phyloP scores from a whole-genome alignment of 2,113 vertebrate species.

The Callionymus lyra region DNA sequence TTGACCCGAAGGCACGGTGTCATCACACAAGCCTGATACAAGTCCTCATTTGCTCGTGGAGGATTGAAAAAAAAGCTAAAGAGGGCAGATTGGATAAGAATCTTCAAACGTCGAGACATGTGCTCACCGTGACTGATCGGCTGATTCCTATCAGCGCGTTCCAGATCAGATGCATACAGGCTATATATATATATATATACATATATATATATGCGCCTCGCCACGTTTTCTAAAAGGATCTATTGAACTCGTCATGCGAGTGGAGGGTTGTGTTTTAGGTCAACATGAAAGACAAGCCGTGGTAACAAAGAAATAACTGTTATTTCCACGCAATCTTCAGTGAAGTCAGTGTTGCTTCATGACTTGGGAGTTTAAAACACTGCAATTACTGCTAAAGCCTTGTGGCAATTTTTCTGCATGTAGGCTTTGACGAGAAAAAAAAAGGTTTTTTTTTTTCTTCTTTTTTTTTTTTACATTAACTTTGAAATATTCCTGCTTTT shows the following conservation, averaged over 20 bases:
- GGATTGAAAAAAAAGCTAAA: conserved; percentile 1
- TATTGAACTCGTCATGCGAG: too few relatives aligned
- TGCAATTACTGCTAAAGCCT: background rate
- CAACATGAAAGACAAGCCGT: too few relatives aligned
- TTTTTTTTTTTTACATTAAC: too few relatives aligned
- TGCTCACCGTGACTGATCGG: conserved; percentile 16
- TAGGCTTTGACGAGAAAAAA: background rate
- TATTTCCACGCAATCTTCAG: too few relatives aligned
- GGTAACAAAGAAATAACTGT: too few relatives aligned
- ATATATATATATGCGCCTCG: too few relatives aligned
- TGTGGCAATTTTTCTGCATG: background rate
- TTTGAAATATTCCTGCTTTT: background rate
- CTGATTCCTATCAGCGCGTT: conserved; percentile 11
- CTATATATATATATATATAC: too few relatives aligned
- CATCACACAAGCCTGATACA: background rate
- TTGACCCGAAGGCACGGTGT: background rate
- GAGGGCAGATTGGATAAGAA: conserved; percentile 11
- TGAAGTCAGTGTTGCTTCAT: background rate
- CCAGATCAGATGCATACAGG: too few relatives aligned
- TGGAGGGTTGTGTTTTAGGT: too few relatives aligned
- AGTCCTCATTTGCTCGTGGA: conserved; percentile 5
- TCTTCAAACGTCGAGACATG: conserved; percentile 2
- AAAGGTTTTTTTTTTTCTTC: too few relatives aligned
- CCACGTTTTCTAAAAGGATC: too few relatives aligned
- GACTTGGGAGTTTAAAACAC: background rate